Conservation (phyloP, 2,797 vertebrate genomes). For the Glyptemys insculpta region DNA sequence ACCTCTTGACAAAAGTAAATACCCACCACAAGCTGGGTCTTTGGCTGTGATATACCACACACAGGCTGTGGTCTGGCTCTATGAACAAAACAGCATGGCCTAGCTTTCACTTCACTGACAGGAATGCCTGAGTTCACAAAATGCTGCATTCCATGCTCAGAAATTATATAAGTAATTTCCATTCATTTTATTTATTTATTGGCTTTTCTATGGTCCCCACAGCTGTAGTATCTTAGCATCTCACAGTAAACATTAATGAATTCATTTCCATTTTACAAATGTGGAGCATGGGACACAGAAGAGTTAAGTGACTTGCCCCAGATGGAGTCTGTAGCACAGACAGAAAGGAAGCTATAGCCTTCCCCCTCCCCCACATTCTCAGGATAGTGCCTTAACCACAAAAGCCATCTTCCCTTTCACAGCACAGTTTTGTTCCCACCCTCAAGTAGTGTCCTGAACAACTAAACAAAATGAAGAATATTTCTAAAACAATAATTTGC, state of each 20-base stretch:
- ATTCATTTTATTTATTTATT: not conserved
- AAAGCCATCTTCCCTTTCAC: not conserved
- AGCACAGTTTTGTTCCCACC: not conserved
- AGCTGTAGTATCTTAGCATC: not conserved
- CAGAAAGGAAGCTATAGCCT: not conserved
- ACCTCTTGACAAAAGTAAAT: not conserved
- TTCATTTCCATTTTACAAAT: not conserved
- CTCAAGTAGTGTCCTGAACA: not conserved
- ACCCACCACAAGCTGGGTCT: not conserved
- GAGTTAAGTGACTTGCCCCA: not conserved
- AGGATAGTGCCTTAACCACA: not conserved
- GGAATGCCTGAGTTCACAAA: not conserved
- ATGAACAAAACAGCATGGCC: rapidly evolving
- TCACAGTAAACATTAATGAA: not conserved
- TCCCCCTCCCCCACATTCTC: not conserved
- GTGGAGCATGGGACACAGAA: rapidly evolving
- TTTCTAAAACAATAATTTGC: not conserved
- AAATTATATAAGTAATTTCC: not conserved
- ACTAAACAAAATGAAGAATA: not conserved
- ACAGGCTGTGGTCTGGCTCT: not conserved
- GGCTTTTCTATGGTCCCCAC: not conserved
- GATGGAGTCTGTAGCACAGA: not conserved
- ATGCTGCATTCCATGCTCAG: not conserved
- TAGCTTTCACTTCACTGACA: not conserved
- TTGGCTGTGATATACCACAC: not conserved